Conservation (phyloP, 2,888 invertebrate genomes). For the Euplexia lucipara region DNA sequence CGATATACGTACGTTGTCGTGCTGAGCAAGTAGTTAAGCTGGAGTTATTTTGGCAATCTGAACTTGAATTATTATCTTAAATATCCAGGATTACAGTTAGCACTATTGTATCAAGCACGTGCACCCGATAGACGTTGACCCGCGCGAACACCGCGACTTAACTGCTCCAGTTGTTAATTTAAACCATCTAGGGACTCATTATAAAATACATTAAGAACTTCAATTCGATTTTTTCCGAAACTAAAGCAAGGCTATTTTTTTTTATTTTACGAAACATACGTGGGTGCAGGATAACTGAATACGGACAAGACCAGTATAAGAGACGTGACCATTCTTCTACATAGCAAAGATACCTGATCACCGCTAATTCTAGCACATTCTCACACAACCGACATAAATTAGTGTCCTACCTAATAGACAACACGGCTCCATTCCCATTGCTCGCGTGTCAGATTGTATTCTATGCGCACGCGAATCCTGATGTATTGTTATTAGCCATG, state of each 20-base stretch:
- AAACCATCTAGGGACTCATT: too few relatives aligned
- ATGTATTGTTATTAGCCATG: constrained; percentile 46
- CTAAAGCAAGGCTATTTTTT: too few relatives aligned
- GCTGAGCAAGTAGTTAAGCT: not conserved
- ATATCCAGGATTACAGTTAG: not conserved
- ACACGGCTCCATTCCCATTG: constrained; percentile 45
- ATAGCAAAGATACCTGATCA: constrained; percentile 13
- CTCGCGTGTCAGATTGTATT: constrained; percentile 57
- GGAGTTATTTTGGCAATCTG: not conserved
- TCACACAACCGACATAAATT: constrained; percentile 45
- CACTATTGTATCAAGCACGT: not conserved
- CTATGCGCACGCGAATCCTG: constrained; percentile 49
- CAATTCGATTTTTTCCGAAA: too few relatives aligned
- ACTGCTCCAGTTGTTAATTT: too few relatives aligned
- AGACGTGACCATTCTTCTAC: not conserved
- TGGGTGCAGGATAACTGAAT: not conserved
- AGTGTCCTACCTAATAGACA: constrained; percentile 46
- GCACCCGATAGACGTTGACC: not conserved
- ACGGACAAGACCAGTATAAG: constrained; percentile 1
- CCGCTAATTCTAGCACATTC: constrained; percentile 37
- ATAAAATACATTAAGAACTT: too few relatives aligned
- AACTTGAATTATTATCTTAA: not conserved
- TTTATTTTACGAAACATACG: too few relatives aligned
- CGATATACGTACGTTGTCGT: too few relatives aligned
- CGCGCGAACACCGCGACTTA: too few relatives aligned